These are phyloP conservation scores for Pedicia rivosa DNA, from an alignment of 2,888 invertebrate species.

Conservation along the genomic window DNA sequence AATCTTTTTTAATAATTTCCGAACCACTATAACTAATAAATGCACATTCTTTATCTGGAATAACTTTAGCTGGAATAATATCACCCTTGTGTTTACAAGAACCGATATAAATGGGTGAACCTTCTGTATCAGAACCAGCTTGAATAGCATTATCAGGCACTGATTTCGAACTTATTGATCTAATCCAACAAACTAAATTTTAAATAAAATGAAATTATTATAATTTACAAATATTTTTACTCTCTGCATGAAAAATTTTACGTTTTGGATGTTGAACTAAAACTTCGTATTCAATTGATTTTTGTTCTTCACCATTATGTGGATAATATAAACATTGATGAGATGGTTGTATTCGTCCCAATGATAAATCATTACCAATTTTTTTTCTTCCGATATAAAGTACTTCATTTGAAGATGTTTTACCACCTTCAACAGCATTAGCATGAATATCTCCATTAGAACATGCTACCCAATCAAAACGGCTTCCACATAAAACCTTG, in stretches of 20 bases:
- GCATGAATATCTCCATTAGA: conserved; percentile 33
- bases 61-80: conserved; percentile 26
- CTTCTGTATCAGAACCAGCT: conserved; percentile 7
- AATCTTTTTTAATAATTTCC: conserved; percentile 33
- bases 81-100: conserved; percentile 32
- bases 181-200: too few species aligned
- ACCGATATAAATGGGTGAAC: conserved; percentile 9
- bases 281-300: conserved; percentile 25
- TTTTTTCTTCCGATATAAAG: conserved; percentile 38
- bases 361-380: conserved; percentile 37
- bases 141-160: not conserved
- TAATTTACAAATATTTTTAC: too few species aligned
- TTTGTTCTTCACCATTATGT: conserved; percentile 27
- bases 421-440: conserved; percentile 36
- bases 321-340: conserved; percentile 37
- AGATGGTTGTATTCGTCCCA: conserved; percentile 41
- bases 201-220: too few species aligned
- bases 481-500: conserved; percentile 31
- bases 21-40: conserved; percentile 33
- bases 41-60: conserved; percentile 30
- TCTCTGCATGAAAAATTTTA: too few species aligned
- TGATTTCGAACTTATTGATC: not conserved
- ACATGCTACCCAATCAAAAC: conserved; percentile 35
- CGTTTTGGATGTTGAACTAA: too few species aligned
- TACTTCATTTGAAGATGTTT: conserved; percentile 34